Percentiles rank a stretch among this genome's conserved stretches.
These are phyloP conservation scores for Fundulus diaphanus DNA, from an alignment of 2,797 vertebrate genomes.

Conservation along the genomic window DNA sequence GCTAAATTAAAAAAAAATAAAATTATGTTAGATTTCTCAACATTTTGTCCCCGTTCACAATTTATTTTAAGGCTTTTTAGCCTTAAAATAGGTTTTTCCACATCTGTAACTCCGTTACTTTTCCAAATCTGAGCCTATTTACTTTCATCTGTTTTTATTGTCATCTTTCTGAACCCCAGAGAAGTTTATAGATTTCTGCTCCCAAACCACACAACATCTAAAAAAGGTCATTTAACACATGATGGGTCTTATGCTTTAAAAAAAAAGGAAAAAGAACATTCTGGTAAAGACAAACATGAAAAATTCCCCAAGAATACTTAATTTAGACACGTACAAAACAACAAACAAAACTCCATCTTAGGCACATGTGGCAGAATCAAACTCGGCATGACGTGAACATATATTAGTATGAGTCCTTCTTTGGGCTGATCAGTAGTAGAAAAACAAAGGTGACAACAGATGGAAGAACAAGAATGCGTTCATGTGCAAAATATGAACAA, in stretches of 20 bases:
- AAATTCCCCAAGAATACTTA: too few species aligned
- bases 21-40: neutral
- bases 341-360: constrained; percentile 57
- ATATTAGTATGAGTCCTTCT: constrained; percentile 45
- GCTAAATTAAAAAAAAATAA: neutral
- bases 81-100: neutral
- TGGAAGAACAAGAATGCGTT: constrained; percentile 34
- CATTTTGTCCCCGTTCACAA: neutral
- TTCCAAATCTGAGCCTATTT: neutral
- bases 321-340: constrained; percentile 47
- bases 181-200: constrained; percentile 1
- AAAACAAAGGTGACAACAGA: constrained; percentile 29
- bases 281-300: constrained; percentile 26
- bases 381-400: constrained; percentile 50
- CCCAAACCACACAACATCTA: constrained; percentile 17
- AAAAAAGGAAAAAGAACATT: constrained; percentile 30
- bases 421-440: constrained; percentile 51
- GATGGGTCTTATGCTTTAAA: constrained; percentile 26
- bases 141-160: constrained; percentile 21
- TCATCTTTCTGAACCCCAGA: constrained; percentile 1
- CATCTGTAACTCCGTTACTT: neutral
- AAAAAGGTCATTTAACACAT: constrained; percentile 20
- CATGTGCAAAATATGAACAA: constrained; percentile 61
- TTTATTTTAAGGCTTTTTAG: neutral
- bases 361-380: constrained; percentile 81